phyloP scores from a whole-genome alignment of 92 coral and sea anemone genomes.

The Epizoanthus scotinus region DNA sequence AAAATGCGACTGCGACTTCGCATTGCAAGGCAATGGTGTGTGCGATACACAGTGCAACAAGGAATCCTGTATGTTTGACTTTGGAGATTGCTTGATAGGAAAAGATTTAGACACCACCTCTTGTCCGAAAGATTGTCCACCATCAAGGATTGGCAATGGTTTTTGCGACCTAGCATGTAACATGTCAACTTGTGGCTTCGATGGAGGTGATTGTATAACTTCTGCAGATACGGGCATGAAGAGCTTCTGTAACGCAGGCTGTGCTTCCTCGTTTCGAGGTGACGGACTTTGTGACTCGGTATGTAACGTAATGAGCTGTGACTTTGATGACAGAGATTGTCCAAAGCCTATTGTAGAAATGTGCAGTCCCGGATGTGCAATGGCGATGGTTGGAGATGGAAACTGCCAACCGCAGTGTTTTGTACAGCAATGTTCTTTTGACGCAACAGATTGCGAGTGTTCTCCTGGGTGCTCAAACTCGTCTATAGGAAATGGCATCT shows the following conservation, averaged over 20 bases:
- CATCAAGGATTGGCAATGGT: constrained; percentile 59
- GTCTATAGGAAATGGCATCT: constrained; percentile 58
- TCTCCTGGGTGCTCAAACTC: constrained; percentile 59
- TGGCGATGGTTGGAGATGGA: constrained; percentile 65
- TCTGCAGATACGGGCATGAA: neutral
- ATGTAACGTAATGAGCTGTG: constrained; percentile 58
- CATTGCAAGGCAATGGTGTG: constrained; percentile 54
- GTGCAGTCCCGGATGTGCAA: constrained; percentile 53
- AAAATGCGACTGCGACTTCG: constrained; percentile 33
- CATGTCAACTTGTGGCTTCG: constrained; percentile 37
- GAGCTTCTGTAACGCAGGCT: constrained; percentile 55
- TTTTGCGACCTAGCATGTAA: constrained; percentile 53
- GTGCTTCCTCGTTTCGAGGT: constrained; percentile 50
- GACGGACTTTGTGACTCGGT: constrained; percentile 67
- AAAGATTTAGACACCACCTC: neutral
- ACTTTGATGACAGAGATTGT: constrained; percentile 61
- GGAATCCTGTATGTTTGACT: constrained; percentile 60
- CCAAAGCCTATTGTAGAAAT: constrained; percentile 45
- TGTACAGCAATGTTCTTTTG: constrained; percentile 66
- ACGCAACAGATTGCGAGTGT: constrained; percentile 66
- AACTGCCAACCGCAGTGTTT: constrained; percentile 58
- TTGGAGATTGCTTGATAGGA: constrained; percentile 59
- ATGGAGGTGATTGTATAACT: constrained; percentile 49
- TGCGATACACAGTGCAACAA: constrained; percentile 54
- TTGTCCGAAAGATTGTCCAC: constrained; percentile 55